These are phyloP conservation scores for Lepetodrilus schrolli DNA, from an alignment of 2,888 invertebrate species.

Conservation along the genomic window DNA sequence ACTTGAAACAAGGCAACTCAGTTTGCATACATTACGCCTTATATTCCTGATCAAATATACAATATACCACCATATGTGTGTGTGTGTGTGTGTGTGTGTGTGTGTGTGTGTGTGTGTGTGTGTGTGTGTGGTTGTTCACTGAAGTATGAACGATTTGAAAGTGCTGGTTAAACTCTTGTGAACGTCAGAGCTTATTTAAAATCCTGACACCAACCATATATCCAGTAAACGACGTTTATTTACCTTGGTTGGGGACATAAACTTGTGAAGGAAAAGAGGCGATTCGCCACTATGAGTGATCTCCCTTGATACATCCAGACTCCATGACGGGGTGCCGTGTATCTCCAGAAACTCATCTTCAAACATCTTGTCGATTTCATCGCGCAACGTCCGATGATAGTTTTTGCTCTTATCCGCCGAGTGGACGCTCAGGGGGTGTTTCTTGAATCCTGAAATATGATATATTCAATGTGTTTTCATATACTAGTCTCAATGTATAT, in stretches of 20 bases:
- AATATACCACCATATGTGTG: too few relatives aligned
- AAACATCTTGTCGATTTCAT: slow-evolving; percentile 53
- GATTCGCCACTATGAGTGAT: slow-evolving; percentile 63
- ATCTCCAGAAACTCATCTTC: slow-evolving; percentile 51
- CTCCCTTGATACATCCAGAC: slow-evolving; percentile 52
- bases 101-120: too few relatives aligned
- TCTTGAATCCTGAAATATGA: slow-evolving; percentile 39
- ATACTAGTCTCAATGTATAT: too few relatives aligned
- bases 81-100: too few relatives aligned
- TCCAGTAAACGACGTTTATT: not conserved
- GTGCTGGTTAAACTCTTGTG: too few relatives aligned
- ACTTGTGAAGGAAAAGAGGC: slow-evolving; percentile 56
- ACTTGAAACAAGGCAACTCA: too few relatives aligned
- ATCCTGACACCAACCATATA: not conserved
- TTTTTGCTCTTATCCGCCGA: slow-evolving; percentile 46
- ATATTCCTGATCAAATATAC: too few relatives aligned
- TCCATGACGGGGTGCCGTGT: slow-evolving; percentile 62
- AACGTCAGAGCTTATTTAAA: too few relatives aligned
- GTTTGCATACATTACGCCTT: too few relatives aligned
- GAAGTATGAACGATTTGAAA: too few relatives aligned
- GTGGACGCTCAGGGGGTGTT: slow-evolving; percentile 45
- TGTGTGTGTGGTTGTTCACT: too few relatives aligned
- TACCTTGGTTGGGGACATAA: slow-evolving; percentile 61
- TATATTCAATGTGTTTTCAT: too few relatives aligned
- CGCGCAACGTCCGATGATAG: slow-evolving; percentile 47